These are phyloP conservation scores for Eclectus roratus DNA, from an alignment of 2,113 vertebrate species.

Conservation along the genomic window DNA sequence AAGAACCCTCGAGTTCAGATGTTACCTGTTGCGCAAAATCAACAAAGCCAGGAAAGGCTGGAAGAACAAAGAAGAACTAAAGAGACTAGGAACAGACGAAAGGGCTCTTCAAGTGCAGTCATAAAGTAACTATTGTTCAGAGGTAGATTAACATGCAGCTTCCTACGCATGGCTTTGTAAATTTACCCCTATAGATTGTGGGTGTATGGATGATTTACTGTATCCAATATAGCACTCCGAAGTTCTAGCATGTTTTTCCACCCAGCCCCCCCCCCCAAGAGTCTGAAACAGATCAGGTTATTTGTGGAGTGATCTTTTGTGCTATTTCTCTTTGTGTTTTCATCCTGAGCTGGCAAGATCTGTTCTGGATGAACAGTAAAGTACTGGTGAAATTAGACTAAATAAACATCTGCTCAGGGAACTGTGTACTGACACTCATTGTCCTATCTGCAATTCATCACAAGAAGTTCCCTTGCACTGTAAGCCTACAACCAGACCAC, in stretches of 20 bases:
- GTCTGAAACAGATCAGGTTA: conserved; percentile 58
- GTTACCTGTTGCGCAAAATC: not conserved
- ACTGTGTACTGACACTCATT: conserved; percentile 53
- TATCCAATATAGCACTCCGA: not conserved
- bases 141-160: conserved; percentile 54
- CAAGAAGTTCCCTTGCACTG: not conserved
- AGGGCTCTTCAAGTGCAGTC: conserved; percentile 43
- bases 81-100: conserved; percentile 20
- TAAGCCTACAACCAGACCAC: conserved; percentile 13
- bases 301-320: conserved; percentile 56
- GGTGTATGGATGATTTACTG: conserved; percentile 66
- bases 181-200: conserved; percentile 59
- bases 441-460: conserved; percentile 58
- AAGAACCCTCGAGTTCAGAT: not conserved
- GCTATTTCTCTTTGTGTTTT: conserved; percentile 46
- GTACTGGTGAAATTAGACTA: conserved; percentile 64
- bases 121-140: conserved; percentile 59
- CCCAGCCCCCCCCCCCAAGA: not conserved
- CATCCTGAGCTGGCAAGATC: conserved; percentile 59
- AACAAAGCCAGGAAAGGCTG: conserved; percentile 13
- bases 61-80: conserved; percentile 42
- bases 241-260: not conserved
- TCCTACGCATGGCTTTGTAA: conserved; percentile 45
- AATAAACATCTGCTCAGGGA: conserved; percentile 72
- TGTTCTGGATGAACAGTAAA: conserved; percentile 68